Evolutionary conservation across 2,888 invertebrate genomes (phyloP), one percentile per base, ranked within the genome.

Genomic region (Yponomeuta cagnagella): DNA sequence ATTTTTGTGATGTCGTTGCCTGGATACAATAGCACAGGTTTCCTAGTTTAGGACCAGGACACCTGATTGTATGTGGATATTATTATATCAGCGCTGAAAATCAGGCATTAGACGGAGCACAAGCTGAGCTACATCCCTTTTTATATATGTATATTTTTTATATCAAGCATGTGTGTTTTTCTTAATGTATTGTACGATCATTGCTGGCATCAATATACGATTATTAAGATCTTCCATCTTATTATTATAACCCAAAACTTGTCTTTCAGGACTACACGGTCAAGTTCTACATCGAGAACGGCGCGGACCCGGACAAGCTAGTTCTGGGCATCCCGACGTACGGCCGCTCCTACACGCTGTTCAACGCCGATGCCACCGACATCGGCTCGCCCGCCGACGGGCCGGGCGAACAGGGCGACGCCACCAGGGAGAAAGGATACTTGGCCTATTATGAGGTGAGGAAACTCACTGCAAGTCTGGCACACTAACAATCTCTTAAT

Each of bases 351-450:
- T 98, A 97, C 86, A 98, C 98, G 0, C 91, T 98, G 71, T 96
- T 96, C 81, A 97, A 97, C 84, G 95, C 96, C 68, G 97, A 97
- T 48, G 96, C 96, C 0, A 95, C 95, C 3, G 96, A 96, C 72
- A 93, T 98, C n/a, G 98, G 97, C 0, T 94, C 97, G 0, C 97
- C 97, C 0, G 95, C 98, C 0, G 97, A 97, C 80, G 98, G 97
- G 0, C 97, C 98, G 0, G 98, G 98, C 0, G 96, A 96, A 72
- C 96, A 97, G 85, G 98, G 98, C 5, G 97, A 97, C 72, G 97
- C 97, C 1, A 98, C 98, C 0, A 93, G 97, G 76, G 98, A 98
- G 86, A 97, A 97, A 77, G 98, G 98, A 73, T 98, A 98, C 80
- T 90, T 98, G 76, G 97, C 98, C 37, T 98, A 97, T 82, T 98